These are phyloP conservation scores for Actinia tenebrosa DNA, from an alignment of 64 coral and sea anemone species.

Conservation along the genomic window DNA sequence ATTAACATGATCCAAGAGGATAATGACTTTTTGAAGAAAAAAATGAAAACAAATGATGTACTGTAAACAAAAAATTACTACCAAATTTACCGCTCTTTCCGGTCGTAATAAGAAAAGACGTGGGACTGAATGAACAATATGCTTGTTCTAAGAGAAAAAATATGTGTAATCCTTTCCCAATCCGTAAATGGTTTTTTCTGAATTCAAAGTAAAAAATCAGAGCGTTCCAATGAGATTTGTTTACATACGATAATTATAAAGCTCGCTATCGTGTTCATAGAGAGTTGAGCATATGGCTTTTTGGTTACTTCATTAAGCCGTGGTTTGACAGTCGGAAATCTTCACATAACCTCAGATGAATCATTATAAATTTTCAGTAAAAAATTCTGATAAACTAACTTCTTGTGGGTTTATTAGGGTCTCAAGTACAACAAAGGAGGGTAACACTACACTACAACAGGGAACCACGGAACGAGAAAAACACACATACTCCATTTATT, in stretches of 20 bases:
- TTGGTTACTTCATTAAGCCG: slow-evolving; percentile 93
- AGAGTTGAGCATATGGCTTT: slow-evolving; percentile 70
- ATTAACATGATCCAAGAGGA: slow-evolving; percentile 29
- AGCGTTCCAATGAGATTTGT: slow-evolving; percentile 66
- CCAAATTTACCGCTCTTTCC: slow-evolving; percentile 51
- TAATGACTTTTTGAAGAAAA: slow-evolving; percentile 52
- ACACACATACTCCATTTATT: slow-evolving; percentile 9
- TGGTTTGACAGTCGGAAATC: slow-evolving; percentile 81
- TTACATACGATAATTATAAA: slow-evolving; percentile 81
- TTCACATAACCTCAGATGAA: slow-evolving; percentile 65
- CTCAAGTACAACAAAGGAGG: slow-evolving; percentile 15
- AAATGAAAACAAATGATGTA: slow-evolving; percentile 45
- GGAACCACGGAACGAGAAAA: slow-evolving; percentile 37
- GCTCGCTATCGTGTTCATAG: slow-evolving; percentile 42
- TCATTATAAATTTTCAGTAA: slow-evolving; percentile 70
- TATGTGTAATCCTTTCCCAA: neutral
- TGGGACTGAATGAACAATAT: slow-evolving; percentile 51
- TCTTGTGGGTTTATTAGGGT: slow-evolving; percentile 14
- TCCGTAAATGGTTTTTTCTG: slow-evolving; percentile 3
- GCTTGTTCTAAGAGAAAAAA: slow-evolving; percentile 4
- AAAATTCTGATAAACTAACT: slow-evolving; percentile 38
- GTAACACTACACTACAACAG: slow-evolving; percentile 2
- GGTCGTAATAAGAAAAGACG: slow-evolving; percentile 44
- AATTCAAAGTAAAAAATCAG: slow-evolving; percentile 1
- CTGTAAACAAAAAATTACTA: slow-evolving; percentile 61